These are phyloP conservation scores for Eurois occulta DNA, from an alignment of 2,888 invertebrate species.

Conservation along the genomic window DNA sequence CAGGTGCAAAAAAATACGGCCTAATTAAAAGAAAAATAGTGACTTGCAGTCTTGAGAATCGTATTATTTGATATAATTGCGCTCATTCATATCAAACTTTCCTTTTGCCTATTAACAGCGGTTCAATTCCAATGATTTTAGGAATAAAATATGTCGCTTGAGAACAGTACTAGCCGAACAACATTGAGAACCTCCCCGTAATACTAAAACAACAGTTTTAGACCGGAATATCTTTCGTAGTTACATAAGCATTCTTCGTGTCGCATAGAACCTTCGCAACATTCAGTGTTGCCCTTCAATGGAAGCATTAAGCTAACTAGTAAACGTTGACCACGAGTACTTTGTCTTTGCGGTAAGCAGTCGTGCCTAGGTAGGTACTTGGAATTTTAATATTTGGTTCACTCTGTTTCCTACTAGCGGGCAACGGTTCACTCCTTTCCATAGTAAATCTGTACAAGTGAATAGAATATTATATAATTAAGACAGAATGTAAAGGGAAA, in stretches of 20 bases:
- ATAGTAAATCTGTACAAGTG: not conserved
- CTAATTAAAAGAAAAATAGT: not conserved
- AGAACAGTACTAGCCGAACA: not conserved
- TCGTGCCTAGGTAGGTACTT: constrained; percentile 57
- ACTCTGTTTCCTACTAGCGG: constrained; percentile 42
- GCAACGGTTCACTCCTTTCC: not conserved
- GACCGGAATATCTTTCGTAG: constrained; percentile 39
- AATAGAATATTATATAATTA: constrained; percentile 17
- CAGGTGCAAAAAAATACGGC: not conserved
- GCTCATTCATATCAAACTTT: not conserved
- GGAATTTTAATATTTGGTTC: constrained; percentile 55
- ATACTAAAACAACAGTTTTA: not conserved
- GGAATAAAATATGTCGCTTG: not conserved
- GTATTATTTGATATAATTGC: too few relatives aligned
- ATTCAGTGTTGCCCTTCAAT: constrained; percentile 63
- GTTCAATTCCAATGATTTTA: not conserved
- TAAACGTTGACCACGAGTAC: constrained; percentile 59
- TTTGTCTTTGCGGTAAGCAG: constrained; percentile 64
- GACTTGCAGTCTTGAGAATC: not conserved
- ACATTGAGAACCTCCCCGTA: not conserved
- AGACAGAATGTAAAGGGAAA: not conserved
- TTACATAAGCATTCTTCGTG: constrained; percentile 60
- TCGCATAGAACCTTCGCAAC: constrained; percentile 62
- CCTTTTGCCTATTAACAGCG: not conserved
- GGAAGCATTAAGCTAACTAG: constrained; percentile 58